Evolutionary conservation across 1,140 invertebrate species (phyloP), one percentile per base, ranked within the genome.

Genomic region (Papilio glaucus): DNA sequence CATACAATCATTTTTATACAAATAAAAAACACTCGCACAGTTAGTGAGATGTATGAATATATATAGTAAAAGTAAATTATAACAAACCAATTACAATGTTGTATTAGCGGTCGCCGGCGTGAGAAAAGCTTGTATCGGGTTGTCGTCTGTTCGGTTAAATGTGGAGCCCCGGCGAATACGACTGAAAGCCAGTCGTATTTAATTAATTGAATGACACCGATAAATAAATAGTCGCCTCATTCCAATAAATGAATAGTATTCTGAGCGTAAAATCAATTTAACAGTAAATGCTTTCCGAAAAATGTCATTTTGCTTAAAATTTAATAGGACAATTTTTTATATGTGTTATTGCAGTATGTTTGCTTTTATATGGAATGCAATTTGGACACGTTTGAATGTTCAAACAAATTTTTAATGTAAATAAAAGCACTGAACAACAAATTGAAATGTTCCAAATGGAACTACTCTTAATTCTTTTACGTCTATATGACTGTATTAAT

Each of bases 171-270:
- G 21, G 10, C 3, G 10, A 57, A 57, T 4, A 57, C 2, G 49
- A 9, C 49, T n/a, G n/a, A n/a, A n/a, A n/a, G n/a, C n/a, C n/a
- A n/a, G n/a, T 18, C 37, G 33, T 38, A 24, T 67, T 42, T 39
- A 67, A 67, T 67, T 67, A 67, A 67, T 67, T 21, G 38, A 67
- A 67, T 45, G 18, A 18, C 29, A 21, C 21, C 21, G 3, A 24
- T 57, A 24, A 57, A 57, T 24, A 12, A 21, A 57, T 9, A 24
- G 18, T 10, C 12, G 39, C 9, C 21, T n/a, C n/a, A n/a, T n/a
- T n/a, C n/a, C n/a, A n/a, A n/a, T n/a, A n/a, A n/a, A n/a, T n/a
- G n/a, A n/a, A n/a, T n/a, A n/a, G n/a, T n/a, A n/a, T n/a, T n/a
- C n/a, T n/a, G n/a, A n/a, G n/a, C n/a, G 39, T 67, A 21, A 39